A percentile compares a stretch with the other conserved stretches of the same genome.
These are phyloP conservation scores for Geotrypetes seraphini DNA, from an alignment of 2,797 vertebrate species.

Conservation along the genomic window DNA sequence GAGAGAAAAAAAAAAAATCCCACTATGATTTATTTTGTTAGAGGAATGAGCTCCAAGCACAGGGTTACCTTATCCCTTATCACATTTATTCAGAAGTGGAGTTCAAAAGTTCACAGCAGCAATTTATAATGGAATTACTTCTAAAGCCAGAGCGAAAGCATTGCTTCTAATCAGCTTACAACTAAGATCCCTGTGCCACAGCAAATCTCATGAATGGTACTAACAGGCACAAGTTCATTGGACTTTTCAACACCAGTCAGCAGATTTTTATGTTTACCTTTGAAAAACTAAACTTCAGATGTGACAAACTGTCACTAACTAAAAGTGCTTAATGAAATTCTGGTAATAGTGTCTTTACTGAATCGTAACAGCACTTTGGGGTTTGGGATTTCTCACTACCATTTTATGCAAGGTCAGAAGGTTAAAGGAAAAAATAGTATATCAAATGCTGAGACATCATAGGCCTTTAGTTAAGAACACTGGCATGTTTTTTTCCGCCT, in stretches of 20 bases:
- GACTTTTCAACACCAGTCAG: neutral
- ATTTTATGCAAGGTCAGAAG: no score
- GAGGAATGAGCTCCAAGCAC: constrained; percentile 32
- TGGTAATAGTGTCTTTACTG: no score
- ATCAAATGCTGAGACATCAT: no score
- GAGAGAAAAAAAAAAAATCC: constrained; percentile 2
- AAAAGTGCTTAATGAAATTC: no score
- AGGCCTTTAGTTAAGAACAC: no score
- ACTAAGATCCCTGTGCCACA: neutral
- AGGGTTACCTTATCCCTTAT: constrained; percentile 40
- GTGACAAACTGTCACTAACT: no score
- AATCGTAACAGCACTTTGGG: no score
- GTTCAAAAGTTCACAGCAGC: constrained; percentile 59
- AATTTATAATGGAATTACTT: constrained; percentile 33
- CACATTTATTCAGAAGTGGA: constrained; percentile 36
- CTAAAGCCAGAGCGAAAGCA: constrained; percentile 28
- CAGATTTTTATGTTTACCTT: neutral
- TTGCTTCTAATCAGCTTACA: constrained; percentile 35
- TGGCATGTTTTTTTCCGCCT: no score
- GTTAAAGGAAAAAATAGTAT: no score
- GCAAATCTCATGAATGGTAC: constrained; percentile 4
- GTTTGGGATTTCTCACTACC: no score
- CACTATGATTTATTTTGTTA: constrained; percentile 31
- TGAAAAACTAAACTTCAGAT: neutral
- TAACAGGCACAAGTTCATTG: neutral